These are phyloP conservation scores for Lydus trimaculatus DNA, from an alignment of 2,888 invertebrate genomes.

Conservation along the genomic window DNA sequence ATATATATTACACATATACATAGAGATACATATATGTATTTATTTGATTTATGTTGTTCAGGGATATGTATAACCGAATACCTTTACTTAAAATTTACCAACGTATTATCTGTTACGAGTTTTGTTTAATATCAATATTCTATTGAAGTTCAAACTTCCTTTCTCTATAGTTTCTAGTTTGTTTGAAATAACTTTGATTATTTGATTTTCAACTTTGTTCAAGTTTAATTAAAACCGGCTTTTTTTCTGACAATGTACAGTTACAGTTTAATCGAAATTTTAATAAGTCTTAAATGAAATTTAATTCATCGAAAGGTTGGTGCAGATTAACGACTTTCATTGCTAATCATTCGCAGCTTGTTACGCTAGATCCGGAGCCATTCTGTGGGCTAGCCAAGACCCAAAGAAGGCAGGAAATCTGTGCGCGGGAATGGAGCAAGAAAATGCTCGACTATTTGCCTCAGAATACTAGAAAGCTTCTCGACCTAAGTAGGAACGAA, in stretches of 20 bases:
- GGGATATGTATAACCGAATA: neutral
- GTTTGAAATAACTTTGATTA: neutral
- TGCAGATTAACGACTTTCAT: no score
- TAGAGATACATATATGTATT: neutral
- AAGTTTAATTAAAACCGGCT: neutral
- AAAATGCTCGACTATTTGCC: no score
- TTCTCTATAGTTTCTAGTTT: neutral
- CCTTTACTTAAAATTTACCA: neutral
- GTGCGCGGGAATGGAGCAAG: no score
- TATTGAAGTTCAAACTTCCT: neutral
- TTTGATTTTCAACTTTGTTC: neutral
- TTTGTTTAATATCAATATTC: neutral
- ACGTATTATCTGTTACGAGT: neutral
- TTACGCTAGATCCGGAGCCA: no score
- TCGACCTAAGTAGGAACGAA: no score
- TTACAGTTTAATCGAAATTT: neutral
- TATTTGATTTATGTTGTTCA: neutral
- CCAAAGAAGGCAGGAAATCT: no score
- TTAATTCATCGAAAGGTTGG: neutral
- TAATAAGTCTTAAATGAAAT: neutral
- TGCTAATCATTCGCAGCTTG: no score
- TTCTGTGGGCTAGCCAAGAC: no score
- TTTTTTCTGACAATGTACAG: neutral
- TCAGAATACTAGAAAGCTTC: no score
- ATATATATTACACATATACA: no score